These are phyloP conservation scores for Hestina assimilis DNA, from an alignment of 1,140 invertebrate species.

Conservation along the genomic window DNA sequence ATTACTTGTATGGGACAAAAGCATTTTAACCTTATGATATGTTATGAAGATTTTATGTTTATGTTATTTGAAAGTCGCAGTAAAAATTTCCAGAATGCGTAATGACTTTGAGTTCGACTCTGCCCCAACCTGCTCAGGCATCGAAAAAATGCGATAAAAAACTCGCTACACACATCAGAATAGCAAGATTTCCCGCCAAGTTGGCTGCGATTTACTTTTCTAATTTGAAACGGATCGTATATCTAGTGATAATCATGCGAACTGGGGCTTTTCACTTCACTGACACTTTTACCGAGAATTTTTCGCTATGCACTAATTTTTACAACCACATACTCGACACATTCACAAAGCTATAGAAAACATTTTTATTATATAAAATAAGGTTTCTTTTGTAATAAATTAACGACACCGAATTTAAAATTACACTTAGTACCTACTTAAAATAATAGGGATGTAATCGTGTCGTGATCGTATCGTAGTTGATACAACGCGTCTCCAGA, in stretches of 20 bases:
- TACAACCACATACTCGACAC: too few species aligned
- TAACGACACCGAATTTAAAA: too few species aligned
- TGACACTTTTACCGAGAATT: neutral
- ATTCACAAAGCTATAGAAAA: too few species aligned
- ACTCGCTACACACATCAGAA: slow-evolving; percentile 47
- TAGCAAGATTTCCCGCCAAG: slow-evolving; percentile 60
- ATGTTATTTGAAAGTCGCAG: neutral
- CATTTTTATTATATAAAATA: too few species aligned
- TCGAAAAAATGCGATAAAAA: slow-evolving; percentile 61
- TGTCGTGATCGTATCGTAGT: too few species aligned
- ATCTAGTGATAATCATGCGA: neutral
- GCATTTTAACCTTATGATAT: too few species aligned
- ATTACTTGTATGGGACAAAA: too few species aligned
- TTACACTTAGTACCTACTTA: too few species aligned
- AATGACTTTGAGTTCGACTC: slow-evolving; percentile 34
- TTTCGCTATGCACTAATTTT: too few species aligned
- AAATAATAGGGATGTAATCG: too few species aligned
- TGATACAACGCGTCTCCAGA: too few species aligned
- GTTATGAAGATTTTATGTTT: neutral
- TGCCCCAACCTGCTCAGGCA: slow-evolving; percentile 59
- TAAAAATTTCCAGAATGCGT: neutral
- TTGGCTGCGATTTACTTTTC: slow-evolving; percentile 47
- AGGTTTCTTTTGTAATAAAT: too few species aligned
- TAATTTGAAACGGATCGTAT: slow-evolving; percentile 23
- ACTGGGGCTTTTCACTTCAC: neutral